phyloP scores from a whole-genome alignment of 1,140 invertebrate species.

The Drosophila lowei region DNA sequence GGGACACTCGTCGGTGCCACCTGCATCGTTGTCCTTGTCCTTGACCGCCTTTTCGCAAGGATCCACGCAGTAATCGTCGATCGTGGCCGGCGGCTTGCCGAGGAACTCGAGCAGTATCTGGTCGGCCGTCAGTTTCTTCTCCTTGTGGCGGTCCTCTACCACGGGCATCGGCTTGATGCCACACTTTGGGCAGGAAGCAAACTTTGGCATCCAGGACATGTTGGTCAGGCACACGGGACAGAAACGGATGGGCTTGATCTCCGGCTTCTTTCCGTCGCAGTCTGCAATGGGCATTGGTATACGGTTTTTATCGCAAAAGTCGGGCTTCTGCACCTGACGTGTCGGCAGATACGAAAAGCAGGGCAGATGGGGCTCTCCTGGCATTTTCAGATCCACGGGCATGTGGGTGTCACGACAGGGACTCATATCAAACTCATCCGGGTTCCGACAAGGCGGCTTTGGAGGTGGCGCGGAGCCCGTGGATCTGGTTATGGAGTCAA shows the following conservation, averaged over 20 bases:
- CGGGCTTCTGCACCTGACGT: neutral
- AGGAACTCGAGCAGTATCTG: slow-evolving; percentile 59
- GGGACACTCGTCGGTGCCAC: slow-evolving; percentile 12
- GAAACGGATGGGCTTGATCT: slow-evolving; percentile 56
- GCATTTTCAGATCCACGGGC: neutral
- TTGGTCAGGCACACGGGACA: slow-evolving; percentile 70
- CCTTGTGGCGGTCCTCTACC: slow-evolving; percentile 38
- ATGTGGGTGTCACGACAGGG: slow-evolving; percentile 17
- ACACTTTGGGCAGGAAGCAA: slow-evolving; percentile 64
- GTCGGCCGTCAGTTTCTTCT: slow-evolving; percentile 51
- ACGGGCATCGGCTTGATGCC: slow-evolving; percentile 60
- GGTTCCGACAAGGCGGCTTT: slow-evolving; percentile 26
- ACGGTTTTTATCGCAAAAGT: slow-evolving; percentile 5
- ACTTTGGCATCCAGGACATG: slow-evolving; percentile 72
- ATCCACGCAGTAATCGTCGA: slow-evolving; percentile 29
- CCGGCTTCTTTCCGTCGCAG: slow-evolving; percentile 11
- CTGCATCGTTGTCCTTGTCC: neutral
- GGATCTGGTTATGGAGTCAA: slow-evolving; percentile 36
- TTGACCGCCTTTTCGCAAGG: slow-evolving; percentile 11
- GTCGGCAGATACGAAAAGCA: slow-evolving; percentile 29
- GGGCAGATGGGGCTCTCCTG: slow-evolving; percentile 11
- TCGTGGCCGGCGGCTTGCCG: slow-evolving; percentile 20
- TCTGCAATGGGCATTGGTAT: slow-evolving; percentile 34
- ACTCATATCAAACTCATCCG: slow-evolving; percentile 16
- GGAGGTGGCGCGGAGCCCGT: slow-evolving; percentile 9